A percentile compares a stretch with the other conserved stretches of the same genome.
Evolutionary conservation across 1,140 invertebrate species (phyloP).

Genomic region (Drosophila willistoni): DNA sequence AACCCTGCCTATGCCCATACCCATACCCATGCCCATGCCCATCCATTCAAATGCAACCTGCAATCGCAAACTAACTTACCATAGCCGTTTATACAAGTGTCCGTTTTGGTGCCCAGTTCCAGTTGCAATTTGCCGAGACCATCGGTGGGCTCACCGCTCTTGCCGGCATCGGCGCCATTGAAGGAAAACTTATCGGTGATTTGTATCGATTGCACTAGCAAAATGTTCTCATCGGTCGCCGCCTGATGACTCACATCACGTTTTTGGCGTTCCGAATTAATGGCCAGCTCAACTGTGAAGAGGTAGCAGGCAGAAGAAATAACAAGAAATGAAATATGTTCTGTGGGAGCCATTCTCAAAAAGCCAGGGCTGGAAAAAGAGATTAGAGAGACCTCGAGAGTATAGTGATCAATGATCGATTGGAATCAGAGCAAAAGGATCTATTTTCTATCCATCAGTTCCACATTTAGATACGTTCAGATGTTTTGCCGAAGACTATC

Average conservation of each 20-base stretch:
- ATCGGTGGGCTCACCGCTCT: constrained; percentile 48
- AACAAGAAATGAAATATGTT: constrained; percentile 63
- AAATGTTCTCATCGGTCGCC: constrained; percentile 90
- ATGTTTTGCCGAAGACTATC: neutral
- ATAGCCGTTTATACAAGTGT: constrained; percentile 82
- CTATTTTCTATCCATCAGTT: neutral
- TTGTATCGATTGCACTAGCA: constrained; percentile 95
- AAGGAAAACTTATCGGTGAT: constrained; percentile 97
- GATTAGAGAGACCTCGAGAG: neutral
- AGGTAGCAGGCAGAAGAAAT: constrained; percentile 51
- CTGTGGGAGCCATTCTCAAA: constrained; percentile 40
- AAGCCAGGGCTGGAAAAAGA: constrained; percentile 28
- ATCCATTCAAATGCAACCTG: constrained; percentile 25
- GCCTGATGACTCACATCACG: constrained; percentile 82
- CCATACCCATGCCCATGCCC: neutral
- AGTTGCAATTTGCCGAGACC: constrained; percentile 73
- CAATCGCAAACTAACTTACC: constrained; percentile 67
- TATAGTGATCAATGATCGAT: neutral
- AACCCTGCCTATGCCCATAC: neutral
- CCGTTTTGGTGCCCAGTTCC: constrained; percentile 73
- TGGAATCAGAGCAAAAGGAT: neutral
- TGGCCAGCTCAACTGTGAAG: constrained; percentile 70
- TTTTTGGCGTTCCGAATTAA: constrained; percentile 74
- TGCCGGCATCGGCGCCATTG: constrained; percentile 84
- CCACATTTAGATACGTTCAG: neutral